Evolutionary conservation across 64 coral and sea anemone genomes (phyloP).

Genomic region (Montipora cactus): DNA sequence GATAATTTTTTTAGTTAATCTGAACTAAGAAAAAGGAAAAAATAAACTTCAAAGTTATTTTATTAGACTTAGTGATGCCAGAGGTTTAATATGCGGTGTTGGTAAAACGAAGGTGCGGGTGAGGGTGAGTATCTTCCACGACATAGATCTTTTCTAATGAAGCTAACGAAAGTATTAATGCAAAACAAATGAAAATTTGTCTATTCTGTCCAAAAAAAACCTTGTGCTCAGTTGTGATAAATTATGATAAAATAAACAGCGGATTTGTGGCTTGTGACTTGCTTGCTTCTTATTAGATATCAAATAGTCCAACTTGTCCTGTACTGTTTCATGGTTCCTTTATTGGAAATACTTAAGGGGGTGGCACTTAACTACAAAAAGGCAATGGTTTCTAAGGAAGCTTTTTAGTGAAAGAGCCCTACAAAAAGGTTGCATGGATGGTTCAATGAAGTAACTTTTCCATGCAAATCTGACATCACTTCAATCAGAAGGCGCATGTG

Average conservation of each 20-base stretch:
- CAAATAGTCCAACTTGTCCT: neutral
- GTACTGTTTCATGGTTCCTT: neutral
- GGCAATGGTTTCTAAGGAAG: too few relatives aligned
- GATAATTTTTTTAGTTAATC: too few relatives aligned
- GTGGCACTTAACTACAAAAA: too few relatives aligned
- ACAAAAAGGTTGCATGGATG: too few relatives aligned
- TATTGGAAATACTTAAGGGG: neutral
- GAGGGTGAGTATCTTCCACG: neutral
- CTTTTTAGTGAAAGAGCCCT: too few relatives aligned
- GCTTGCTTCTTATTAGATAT: neutral
- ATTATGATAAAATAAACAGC: neutral
- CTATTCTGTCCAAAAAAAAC: neutral
- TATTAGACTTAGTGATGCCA: too few relatives aligned
- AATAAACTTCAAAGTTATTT: too few relatives aligned
- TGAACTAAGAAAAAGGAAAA: too few relatives aligned
- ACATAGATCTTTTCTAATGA: neutral
- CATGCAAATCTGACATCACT: too few relatives aligned
- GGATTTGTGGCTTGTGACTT: neutral
- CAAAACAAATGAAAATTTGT: neutral
- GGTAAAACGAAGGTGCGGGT: neutral
- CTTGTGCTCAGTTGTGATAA: neutral
- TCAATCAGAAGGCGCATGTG: too few relatives aligned
- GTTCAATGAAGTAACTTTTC: too few relatives aligned
- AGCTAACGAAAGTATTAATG: neutral
- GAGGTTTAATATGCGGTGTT: too few relatives aligned